A percentile compares a stretch with the other conserved stretches of the same genome.
Evolutionary conservation across 1,140 invertebrate species (phyloP).

Genomic region (Sipha flava): DNA sequence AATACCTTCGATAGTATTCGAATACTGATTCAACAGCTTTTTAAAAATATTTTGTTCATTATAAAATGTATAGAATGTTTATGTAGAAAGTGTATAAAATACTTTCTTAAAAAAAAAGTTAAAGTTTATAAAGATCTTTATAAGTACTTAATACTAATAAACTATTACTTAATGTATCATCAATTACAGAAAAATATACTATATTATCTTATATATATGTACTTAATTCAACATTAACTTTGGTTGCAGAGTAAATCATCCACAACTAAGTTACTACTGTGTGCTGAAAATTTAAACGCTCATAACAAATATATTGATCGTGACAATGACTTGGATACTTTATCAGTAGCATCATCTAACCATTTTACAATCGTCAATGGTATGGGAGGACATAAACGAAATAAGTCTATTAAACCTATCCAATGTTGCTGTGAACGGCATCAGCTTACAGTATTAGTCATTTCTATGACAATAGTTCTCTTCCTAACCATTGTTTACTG

Average conservation of each 20-base stretch:
- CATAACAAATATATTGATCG: not conserved
- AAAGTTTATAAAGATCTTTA: too few relatives aligned
- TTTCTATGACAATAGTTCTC: constrained; percentile 57
- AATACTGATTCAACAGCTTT: too few relatives aligned
- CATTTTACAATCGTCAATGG: constrained; percentile 77
- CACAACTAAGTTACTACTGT: not conserved
- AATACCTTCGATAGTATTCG: too few relatives aligned
- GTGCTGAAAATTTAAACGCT: not conserved
- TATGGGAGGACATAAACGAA: constrained; percentile 51
- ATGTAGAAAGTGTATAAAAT: too few relatives aligned
- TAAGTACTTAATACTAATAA: too few relatives aligned
- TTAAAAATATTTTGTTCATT: too few relatives aligned
- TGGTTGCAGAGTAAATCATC: constrained; percentile 19
- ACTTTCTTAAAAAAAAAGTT: too few relatives aligned
- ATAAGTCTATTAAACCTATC: constrained; percentile 38
- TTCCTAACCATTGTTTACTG: constrained; percentile 65
- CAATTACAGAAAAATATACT: too few relatives aligned
- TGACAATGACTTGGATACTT: constrained; percentile 46
- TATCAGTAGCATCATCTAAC: constrained; percentile 70
- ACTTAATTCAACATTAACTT: not conserved
- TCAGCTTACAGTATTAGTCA: constrained; percentile 66
- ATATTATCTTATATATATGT: not conserved
- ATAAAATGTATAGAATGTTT: too few relatives aligned
- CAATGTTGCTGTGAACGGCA: constrained; percentile 53
- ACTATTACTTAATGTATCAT: too few relatives aligned